Percentiles rank a stretch among this genome's conserved stretches.
These are phyloP conservation scores for Chironex yamaguchii DNA, from an alignment of 30 jellyfish, hydroid and myxozoan species.

Conservation along the genomic window DNA sequence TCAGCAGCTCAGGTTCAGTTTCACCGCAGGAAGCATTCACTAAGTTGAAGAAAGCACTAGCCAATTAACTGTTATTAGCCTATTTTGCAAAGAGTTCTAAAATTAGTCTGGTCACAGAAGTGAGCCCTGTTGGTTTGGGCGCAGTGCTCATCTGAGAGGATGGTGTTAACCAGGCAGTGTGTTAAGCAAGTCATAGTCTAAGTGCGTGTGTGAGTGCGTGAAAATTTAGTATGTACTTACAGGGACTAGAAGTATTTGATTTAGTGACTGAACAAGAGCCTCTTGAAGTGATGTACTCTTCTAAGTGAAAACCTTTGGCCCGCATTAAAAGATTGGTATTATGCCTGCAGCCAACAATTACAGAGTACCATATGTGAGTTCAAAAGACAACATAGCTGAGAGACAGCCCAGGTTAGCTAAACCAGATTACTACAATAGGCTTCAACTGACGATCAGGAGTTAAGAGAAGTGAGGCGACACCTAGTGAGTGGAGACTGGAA, in stretches of 20 bases:
- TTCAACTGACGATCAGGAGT: neutral
- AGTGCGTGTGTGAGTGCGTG: slow-evolving; percentile 8
- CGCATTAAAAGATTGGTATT: neutral
- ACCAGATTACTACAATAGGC: neutral
- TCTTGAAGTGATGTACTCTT: neutral
- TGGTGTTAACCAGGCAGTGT: slow-evolving; percentile 11
- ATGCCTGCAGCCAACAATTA: neutral
- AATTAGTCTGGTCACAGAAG: slow-evolving; percentile 19
- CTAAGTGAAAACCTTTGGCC: neutral
- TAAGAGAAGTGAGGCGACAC: neutral
- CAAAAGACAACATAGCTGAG: neutral
- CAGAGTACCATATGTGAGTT: neutral
- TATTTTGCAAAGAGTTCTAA: neutral
- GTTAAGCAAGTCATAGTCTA: slow-evolving; percentile 53
- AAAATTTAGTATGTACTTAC: neutral
- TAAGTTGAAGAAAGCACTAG: neutral
- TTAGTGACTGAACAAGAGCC: neutral
- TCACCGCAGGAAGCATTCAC: neutral
- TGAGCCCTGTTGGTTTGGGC: slow-evolving; percentile 67
- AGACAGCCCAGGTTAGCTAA: neutral
- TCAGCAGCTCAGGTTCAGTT: neutral
- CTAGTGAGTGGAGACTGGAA: neutral
- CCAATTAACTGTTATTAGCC: neutral
- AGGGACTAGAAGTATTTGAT: neutral
- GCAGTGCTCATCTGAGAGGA: slow-evolving; percentile 49